Percentiles rank a stretch among this genome's conserved stretches.
Conservation (phyloP, 2,888 invertebrate genomes). For the Carcina quercana region DNA sequence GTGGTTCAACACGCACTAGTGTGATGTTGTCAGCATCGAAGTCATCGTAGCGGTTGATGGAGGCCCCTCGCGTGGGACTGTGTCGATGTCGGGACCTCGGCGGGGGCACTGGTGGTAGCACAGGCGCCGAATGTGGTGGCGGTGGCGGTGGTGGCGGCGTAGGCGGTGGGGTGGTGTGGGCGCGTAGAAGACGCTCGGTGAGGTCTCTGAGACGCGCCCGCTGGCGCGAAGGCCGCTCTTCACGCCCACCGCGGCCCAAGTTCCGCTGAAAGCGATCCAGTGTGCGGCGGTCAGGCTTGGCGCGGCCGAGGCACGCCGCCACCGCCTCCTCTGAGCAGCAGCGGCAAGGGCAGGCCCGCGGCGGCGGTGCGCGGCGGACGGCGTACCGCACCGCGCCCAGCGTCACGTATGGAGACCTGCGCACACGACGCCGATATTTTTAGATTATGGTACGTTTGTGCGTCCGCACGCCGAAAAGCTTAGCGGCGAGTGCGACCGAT, state of each 20-base stretch:
- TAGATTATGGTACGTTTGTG: constrained; percentile 41
- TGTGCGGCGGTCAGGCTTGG: constrained; percentile 76
- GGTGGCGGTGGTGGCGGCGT: constrained; percentile 56
- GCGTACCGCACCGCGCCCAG: constrained; percentile 83
- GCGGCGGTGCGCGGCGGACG: constrained; percentile 77
- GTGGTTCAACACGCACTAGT: constrained; percentile 73
- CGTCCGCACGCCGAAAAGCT: constrained; percentile 49
- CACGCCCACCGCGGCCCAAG: constrained; percentile 76
- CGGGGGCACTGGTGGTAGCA: constrained; percentile 72
- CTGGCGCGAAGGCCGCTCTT: constrained; percentile 69
- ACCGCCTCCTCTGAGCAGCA: constrained; percentile 73
- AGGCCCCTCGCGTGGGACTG: constrained; percentile 64
- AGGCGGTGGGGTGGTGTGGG: constrained; percentile 33
- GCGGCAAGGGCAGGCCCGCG: constrained; percentile 73
- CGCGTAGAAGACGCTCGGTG: constrained; percentile 84
- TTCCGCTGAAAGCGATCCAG: constrained; percentile 89
- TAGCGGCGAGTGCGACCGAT: constrained; percentile 65
- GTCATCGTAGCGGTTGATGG: constrained; percentile 60
- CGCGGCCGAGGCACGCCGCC: constrained; percentile 69
- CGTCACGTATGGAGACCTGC: constrained; percentile 76
- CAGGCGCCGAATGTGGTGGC: constrained; percentile 68
- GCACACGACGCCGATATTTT: constrained; percentile 43
- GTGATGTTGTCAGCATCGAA: constrained; percentile 66
- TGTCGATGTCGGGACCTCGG: constrained; percentile 68
- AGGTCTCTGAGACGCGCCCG: constrained; percentile 85